phyloP scores from a whole-genome alignment of 1,140 invertebrate species.

The Caenorhabditis remanei region DNA sequence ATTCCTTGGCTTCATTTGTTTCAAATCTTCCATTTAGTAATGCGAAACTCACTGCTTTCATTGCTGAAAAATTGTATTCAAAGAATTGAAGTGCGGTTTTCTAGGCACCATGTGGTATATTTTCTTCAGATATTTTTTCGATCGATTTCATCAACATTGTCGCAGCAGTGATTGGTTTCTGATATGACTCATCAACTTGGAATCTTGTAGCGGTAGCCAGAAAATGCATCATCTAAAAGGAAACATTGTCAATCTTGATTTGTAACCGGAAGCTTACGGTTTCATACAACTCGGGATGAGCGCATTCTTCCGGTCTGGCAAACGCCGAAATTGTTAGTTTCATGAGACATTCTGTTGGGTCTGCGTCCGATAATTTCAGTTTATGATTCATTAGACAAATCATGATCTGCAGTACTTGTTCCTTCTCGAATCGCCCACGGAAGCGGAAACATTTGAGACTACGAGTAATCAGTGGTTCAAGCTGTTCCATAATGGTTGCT shows the following conservation, averaged over 20 bases:
- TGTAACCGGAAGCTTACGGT: neutral
- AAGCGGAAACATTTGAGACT: slow-evolving; percentile 24
- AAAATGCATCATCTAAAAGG: slow-evolving; percentile 15
- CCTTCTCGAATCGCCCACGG: neutral
- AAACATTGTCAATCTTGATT: no score
- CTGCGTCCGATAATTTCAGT: slow-evolving; percentile 6
- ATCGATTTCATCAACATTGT: slow-evolving; percentile 4
- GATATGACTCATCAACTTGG: neutral
- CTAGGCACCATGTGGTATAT: neutral
- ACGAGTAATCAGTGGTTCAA: slow-evolving; percentile 24
- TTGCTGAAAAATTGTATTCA: neutral
- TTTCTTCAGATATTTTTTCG: neutral
- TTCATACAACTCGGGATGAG: slow-evolving; percentile 1
- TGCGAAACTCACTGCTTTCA: slow-evolving; percentile 36
- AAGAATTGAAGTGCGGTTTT: neutral
- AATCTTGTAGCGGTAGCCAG: slow-evolving; percentile 13
- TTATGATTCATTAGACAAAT: slow-evolving; percentile 37
- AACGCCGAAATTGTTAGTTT: neutral
- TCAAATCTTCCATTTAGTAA: slow-evolving; percentile 9
- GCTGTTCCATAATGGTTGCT: neutral
- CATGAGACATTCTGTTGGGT: slow-evolving; percentile 25
- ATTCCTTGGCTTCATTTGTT: neutral
- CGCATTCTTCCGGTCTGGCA: slow-evolving; percentile 4
- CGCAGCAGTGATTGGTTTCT: neutral
- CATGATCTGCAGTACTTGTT: slow-evolving; percentile 28